Evolutionary conservation across 2,888 invertebrate genomes (phyloP), one percentile per base, ranked within the genome.

Genomic region (Rambutsinella grinnellia): DNA sequence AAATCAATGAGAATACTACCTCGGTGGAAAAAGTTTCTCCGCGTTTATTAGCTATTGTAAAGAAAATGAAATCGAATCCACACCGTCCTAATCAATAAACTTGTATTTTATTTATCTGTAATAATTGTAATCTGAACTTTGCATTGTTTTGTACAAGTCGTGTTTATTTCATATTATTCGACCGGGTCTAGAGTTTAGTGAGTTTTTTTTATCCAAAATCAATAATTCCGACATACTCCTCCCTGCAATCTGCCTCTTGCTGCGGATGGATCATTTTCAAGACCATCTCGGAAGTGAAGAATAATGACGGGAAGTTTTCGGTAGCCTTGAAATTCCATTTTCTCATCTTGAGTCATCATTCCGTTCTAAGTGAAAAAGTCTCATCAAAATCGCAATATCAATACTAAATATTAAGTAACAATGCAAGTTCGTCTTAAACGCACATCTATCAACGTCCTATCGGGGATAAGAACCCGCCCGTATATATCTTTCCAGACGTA

Each of bases 21-120:
- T 90, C 91, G 83, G 88, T 90, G 15, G 92, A 92, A 3, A 70
- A 80, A 65, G 91, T 91, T 85, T 91, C 93, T 27, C 91, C 93
- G 27, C 88, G 92, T 77, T 88, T 94, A 71, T 92, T 93, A 0
- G 92, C 92, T 24, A 91, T 93, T 5, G 90, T 94, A 2, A 87
- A 93, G 68, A 92, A 91, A 87, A 94, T 94, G 92, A 89, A 94
- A 91, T 92, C 85, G 91, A 76, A 70, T n/a, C n/a, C n/a, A n/a
- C n/a, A n/a, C n/a, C n/a, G n/a, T n/a, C n/a, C n/a, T n/a, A 10
- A 24, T 8, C 24, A 28, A 28, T 36, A 36, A 23, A n/a, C 36
- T 28, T 36, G 17, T 36, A n/a, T n/a, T n/a, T n/a, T n/a, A n/a
- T n/a, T n/a, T n/a, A n/a, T n/a, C n/a, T n/a, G n/a, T n/a, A n/a